Evolutionary conservation across 2,888 invertebrate genomes (phyloP), one percentile per base, ranked within the genome.

Genomic region (Idaea aversata): DNA sequence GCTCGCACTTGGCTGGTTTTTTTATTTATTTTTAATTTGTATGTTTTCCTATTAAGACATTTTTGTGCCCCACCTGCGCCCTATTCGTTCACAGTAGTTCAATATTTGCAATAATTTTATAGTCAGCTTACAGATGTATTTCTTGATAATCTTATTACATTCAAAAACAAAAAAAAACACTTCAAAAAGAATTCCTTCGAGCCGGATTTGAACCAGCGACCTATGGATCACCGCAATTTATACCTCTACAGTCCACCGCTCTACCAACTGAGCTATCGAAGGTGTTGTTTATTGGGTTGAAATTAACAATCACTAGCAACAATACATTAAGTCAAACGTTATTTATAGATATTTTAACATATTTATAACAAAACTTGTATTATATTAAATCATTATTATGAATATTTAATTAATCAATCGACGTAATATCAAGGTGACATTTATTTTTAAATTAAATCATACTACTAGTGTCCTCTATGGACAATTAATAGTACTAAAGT

Each of bases 141-240:
- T 25, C 3, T 25, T 2, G 3, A 25, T 25, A 25, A 25, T 25
- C 25, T 25, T 25, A 25, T 59, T 15, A 59, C 36, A 58, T 15
- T 13, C 47, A 62, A 15, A 61, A 68, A 64, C 61, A 69, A 62
- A 34, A 63, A 69, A 70, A 68, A 65, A 65, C 65, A 59, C 60
- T 65, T 67, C 58, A 71, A 75, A 76, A 69, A 72, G 38, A n/a
- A 76, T 60, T 93, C 93, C 93, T 93, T 93, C 93, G 93, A 93
- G 93, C 93, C 93, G 93, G 93, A 94, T 93, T 94, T 94, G 93
- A 94, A 93, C 93, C 93, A 94, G 94, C 92, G 93, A 93, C 93
- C 94, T 94, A 94, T 94, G 94, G 94, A 94, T 94, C 68, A 13
- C 78, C 65, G 25, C 2, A 0, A 10, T 15, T 0, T 59, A 5